These are phyloP conservation scores for Tachysurus vachellii DNA, from an alignment of 2,113 vertebrate species.

Conservation along the genomic window DNA sequence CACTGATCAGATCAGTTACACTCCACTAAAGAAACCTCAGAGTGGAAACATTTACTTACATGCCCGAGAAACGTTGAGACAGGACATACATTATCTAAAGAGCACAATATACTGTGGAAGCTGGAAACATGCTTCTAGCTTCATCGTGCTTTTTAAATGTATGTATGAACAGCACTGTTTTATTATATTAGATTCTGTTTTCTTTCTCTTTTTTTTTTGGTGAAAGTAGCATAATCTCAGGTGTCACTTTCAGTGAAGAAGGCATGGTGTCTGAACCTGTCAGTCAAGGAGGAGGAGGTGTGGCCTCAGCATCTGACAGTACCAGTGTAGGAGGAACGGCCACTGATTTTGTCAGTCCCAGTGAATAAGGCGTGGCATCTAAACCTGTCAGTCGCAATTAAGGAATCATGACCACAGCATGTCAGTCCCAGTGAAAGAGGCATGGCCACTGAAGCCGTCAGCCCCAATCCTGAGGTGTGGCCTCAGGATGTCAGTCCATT, in stretches of 20 bases:
- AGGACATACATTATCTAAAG: neutral
- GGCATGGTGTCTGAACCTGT: neutral
- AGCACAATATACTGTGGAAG: neutral
- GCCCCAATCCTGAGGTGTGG: neutral
- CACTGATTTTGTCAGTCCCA: neutral
- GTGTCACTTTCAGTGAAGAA: neutral
- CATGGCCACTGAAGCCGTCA: neutral
- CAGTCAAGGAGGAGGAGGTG: neutral
- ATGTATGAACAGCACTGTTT: neutral
- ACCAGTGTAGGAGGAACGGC: neutral
- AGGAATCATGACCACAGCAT: neutral
- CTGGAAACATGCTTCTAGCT: neutral
- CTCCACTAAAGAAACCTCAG: slow-evolving; percentile 39
- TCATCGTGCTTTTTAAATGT: neutral
- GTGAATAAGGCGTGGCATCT: neutral
- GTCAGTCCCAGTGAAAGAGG: neutral
- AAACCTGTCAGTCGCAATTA: neutral
- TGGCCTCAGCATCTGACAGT: neutral
- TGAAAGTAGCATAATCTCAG: neutral
- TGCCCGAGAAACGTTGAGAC: slow-evolving; percentile 25
- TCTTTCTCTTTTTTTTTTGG: neutral
- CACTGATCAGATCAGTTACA: slow-evolving; percentile 39
- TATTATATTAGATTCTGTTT: neutral
- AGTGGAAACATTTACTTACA: slow-evolving; percentile 50
- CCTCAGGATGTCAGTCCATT: neutral